Evolutionary conservation across 2,888 invertebrate species (phyloP).

Genomic region (Myopa tessellatipennis): DNA sequence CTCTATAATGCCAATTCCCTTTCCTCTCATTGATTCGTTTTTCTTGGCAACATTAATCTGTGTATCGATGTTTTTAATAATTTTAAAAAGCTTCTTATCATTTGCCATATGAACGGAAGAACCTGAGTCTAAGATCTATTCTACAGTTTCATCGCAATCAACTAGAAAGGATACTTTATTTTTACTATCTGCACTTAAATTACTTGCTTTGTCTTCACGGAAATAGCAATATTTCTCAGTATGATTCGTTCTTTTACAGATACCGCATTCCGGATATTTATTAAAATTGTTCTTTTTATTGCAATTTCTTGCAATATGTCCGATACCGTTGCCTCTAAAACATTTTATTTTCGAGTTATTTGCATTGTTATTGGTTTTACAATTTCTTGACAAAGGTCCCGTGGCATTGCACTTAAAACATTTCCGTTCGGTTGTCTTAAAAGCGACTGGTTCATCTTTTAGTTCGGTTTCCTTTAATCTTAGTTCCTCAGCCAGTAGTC

Average conservation of each 20-base stretch:
- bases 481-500: background rate
- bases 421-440: background rate
- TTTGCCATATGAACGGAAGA: background rate
- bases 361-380: background rate
- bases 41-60: constrained; percentile 1
- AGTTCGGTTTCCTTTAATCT: background rate
- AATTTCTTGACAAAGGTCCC: background rate
- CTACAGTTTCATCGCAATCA: background rate
- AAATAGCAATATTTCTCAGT: background rate
- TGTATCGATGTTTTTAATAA: background rate
- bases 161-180: background rate
- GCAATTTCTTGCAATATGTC: constrained; percentile 1
- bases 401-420: background rate
- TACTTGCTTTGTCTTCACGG: background rate
- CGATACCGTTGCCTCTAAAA: background rate
- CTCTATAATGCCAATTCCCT: background rate
- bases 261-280: background rate
- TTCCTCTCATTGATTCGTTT: background rate
- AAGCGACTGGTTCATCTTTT: background rate
- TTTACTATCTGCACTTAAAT: background rate
- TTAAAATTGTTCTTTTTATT: background rate
- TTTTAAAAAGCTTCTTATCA: background rate
- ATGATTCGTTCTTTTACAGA: background rate
- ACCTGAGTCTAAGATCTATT: background rate
- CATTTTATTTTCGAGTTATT: background rate